phyloP scores from a whole-genome alignment of 2,113 vertebrate species.

The Azemiops feae region DNA sequence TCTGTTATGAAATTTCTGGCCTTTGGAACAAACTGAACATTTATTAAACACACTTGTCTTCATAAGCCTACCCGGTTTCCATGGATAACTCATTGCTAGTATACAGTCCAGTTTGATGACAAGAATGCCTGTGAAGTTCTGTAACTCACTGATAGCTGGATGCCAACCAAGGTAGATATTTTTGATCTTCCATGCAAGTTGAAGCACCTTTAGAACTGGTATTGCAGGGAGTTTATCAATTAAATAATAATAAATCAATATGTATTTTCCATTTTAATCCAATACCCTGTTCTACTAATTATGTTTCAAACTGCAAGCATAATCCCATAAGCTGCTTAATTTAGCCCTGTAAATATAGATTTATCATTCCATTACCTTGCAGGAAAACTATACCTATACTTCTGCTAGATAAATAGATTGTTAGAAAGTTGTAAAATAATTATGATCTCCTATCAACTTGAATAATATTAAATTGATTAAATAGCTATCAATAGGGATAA shows the following conservation, averaged over 20 bases:
- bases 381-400: background rate
- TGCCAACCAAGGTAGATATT: background rate
- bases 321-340: background rate
- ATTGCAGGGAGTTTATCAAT: background rate
- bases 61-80: background rate
- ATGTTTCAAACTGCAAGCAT: background rate
- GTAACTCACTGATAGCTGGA: background rate
- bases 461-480: background rate
- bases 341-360: background rate
- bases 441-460: background rate
- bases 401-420: background rate
- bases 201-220: background rate
- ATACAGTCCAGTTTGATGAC: background rate
- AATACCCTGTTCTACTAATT: background rate
- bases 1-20: background rate
- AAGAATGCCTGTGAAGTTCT: background rate
- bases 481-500: background rate
- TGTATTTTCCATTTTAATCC: background rate
- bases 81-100: background rate
- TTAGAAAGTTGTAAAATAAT: background rate
- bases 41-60: background rate
- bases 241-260: background rate
- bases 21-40: background rate
- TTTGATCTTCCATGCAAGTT: background rate
- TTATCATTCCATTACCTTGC: background rate